These are phyloP conservation scores for Oncorhynchus tshawytscha DNA, from an alignment of 2,113 vertebrate genomes.

Conservation along the genomic window DNA sequence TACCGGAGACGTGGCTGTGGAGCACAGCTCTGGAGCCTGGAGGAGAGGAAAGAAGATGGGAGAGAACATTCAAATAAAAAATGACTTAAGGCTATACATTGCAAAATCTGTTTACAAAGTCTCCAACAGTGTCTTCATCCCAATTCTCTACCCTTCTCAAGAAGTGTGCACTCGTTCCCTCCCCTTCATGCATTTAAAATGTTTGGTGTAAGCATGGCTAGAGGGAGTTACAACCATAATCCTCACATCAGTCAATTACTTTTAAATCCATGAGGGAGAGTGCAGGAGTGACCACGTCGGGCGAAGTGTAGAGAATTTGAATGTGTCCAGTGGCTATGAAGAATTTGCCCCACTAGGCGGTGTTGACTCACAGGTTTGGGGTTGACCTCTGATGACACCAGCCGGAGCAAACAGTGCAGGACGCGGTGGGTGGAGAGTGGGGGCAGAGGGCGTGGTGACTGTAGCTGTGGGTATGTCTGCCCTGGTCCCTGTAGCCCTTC, in stretches of 20 bases:
- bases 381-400: conserved; percentile 92
- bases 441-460: conserved; percentile 39
- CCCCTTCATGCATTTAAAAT: too few species aligned
- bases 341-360: too few species aligned
- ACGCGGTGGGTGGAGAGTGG: conserved; percentile 80
- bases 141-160: too few species aligned
- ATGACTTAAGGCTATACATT: neutral
- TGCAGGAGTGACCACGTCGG: neutral
- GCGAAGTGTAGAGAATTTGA: too few species aligned
- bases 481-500: conserved; percentile 39
- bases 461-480: neutral
- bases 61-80: neutral
- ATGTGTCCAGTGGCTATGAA: too few species aligned
- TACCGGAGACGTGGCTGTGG: conserved; percentile 79
- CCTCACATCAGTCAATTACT: too few species aligned
- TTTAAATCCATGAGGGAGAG: too few species aligned
- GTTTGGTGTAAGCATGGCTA: too few species aligned
- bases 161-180: too few species aligned
- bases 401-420: conserved; percentile 86
- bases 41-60: neutral
- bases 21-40: conserved; percentile 82
- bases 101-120: too few species aligned
- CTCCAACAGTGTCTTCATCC: too few species aligned
- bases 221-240: too few species aligned
- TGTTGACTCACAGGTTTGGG: conserved; percentile 80